Percentiles rank a stretch among this genome's conserved stretches.
Evolutionary conservation across 2,113 vertebrate species (phyloP).

Genomic region (Misgurnus anguillicaudatus): DNA sequence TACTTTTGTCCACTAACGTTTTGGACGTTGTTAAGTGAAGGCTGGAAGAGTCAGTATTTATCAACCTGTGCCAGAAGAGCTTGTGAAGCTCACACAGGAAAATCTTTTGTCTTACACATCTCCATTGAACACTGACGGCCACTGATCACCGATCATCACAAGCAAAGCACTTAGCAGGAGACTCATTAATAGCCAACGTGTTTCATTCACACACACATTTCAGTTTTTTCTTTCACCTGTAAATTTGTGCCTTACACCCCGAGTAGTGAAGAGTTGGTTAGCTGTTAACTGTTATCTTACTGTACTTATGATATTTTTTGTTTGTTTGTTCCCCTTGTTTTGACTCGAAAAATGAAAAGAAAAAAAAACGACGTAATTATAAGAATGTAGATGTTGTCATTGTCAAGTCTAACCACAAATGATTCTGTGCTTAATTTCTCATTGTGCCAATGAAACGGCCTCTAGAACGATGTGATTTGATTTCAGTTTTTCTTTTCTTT

Average conservation of each 20-base stretch:
- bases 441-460: constrained; percentile 83
- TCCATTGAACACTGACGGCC: too few species aligned
- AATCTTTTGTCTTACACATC: too few species aligned
- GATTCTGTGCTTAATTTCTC: constrained; percentile 73
- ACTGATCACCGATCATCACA: too few species aligned
- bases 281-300: constrained; percentile 80
- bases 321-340: constrained; percentile 74
- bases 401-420: constrained; percentile 64
- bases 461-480: constrained; percentile 70
- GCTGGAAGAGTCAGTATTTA: constrained; percentile 58
- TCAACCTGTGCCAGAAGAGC: constrained; percentile 77
- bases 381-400: constrained; percentile 80
- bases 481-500: constrained; percentile 58
- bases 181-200: constrained; percentile 69
- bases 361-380: constrained; percentile 70
- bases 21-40: constrained; percentile 74
- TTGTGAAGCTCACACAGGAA: constrained; percentile 69
- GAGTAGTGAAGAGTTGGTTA: constrained; percentile 92
- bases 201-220: constrained; percentile 76
- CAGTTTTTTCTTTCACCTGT: constrained; percentile 93
- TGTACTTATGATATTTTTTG: constrained; percentile 71
- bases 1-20: constrained; percentile 84
- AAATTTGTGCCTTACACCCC: constrained; percentile 99
- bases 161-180: too few species aligned
- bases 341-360: constrained; percentile 60